A percentile compares a stretch with the other conserved stretches of the same genome.
These are phyloP conservation scores for Serranus cabrilla DNA, from an alignment of 2,797 vertebrate genomes.

Conservation along the genomic window DNA sequence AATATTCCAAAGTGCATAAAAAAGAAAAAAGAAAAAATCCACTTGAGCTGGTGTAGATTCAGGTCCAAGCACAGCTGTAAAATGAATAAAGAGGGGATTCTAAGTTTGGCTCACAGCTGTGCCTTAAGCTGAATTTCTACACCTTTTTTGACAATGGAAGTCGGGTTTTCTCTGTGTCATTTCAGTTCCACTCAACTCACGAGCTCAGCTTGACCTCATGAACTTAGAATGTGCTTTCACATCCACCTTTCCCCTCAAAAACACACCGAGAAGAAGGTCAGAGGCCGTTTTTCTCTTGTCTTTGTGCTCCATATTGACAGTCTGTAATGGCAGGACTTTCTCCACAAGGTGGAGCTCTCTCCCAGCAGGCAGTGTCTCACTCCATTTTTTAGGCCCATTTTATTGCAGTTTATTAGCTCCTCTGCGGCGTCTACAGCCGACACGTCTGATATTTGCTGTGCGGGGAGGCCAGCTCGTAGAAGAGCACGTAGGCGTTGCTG, in stretches of 20 bases:
- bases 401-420: neutral
- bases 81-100: neutral
- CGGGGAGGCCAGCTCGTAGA: slow-evolving; percentile 92
- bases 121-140: slow-evolving; percentile 12
- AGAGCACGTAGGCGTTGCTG: slow-evolving; percentile 96
- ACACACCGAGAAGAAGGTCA: neutral
- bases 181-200: neutral
- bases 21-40: neutral
- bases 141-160: neutral
- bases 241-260: neutral
- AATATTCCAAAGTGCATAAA: slow-evolving; percentile 52
- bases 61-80: slow-evolving; percentile 9
- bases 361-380: slow-evolving; percentile 4
- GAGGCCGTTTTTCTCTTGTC: neutral
- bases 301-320: slow-evolving; percentile 24
- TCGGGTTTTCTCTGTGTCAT: neutral
- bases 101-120: neutral
- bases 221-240: neutral
- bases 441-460: slow-evolving; percentile 86
- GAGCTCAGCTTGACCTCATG: neutral
- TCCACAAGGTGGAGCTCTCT: slow-evolving; percentile 55
- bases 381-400: slow-evolving; percentile 10
- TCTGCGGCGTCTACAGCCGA: slow-evolving; percentile 40
- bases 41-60: neutral
- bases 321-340: slow-evolving; percentile 33